Evolutionary conservation across 2,888 invertebrate genomes (phyloP), one percentile per base, ranked within the genome.

Genomic region (Orthosia gracilis): DNA sequence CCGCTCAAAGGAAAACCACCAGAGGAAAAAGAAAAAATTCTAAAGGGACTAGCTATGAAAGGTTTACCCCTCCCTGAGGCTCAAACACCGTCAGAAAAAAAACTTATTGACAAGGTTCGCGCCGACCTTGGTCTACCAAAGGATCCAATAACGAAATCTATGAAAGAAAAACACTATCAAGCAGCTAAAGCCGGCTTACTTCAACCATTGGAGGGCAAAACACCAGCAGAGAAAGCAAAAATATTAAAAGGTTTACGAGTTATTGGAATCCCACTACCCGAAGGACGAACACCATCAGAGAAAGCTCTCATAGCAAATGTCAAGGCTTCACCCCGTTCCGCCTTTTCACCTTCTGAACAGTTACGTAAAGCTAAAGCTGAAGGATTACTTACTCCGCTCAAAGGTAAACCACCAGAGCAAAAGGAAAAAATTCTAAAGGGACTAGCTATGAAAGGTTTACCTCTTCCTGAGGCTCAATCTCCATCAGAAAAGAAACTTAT

Each of bases 341-440:
- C 18, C 9, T 3, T 50, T 1, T 13, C 50, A 9, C 49, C 9
- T 15, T 83, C 89, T 78, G 87, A 84, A 12, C 58, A 84, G 69
- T 12, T 85, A 45, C 66, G 49, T 85, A 5, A 79, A 82, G 84
- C 11, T 82, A 88, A 71, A 76, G 83, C 23, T 69, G 31, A 57
- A 40, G 63, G 70, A 5, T 62, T 55, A 11, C 9, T 52, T 0
- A 47, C 69, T 12, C 58, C 74, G 3, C 67, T 89, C 21, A 76
- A 82, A 63, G 89, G 87, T 0, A 89, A 90, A 82, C 71, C 88
- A 21, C 74, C 85, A 1, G 79, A 73, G 31, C 78, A 89, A 78
- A 87, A 86, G 72, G 89, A 88, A 76, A 87, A 87, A 66, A 84
- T 87, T n/a, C n/a, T 89, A n/a, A 85, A 67, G 75, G 82, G 62